Conservation (phyloP, 2,888 invertebrate genomes). For the Heteromyza rotundicornis region DNA sequence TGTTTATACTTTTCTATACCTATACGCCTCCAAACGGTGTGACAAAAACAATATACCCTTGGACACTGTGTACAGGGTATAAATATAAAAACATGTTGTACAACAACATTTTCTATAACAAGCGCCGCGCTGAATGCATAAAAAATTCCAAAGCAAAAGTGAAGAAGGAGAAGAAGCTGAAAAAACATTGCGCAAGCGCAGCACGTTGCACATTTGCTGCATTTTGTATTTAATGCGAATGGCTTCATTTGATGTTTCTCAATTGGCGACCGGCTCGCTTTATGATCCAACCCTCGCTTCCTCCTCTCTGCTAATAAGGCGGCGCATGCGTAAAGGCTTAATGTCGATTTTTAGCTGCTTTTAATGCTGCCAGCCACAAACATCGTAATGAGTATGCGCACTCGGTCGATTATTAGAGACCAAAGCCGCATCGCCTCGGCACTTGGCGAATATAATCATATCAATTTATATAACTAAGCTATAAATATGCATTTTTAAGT, state of each 20-base stretch:
- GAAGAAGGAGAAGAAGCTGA: not conserved
- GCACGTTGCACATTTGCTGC: not conserved
- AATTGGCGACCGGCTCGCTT: not conserved
- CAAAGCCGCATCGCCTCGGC: not conserved
- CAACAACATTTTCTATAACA: constrained; percentile 1
- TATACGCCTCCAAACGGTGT: no score
- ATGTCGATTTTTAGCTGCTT: not conserved
- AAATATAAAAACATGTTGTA: not conserved
- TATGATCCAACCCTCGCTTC: not conserved
- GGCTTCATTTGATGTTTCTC: not conserved
- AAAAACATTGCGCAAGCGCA: constrained; percentile 45
- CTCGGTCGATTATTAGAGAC: not conserved
- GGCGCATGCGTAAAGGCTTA: not conserved
- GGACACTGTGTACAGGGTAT: no score
- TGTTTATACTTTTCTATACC: no score
- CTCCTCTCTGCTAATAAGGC: not conserved
- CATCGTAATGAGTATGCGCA: not conserved
- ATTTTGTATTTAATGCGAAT: not conserved
- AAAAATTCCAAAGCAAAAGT: constrained; percentile 12
- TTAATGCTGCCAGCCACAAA: no score
- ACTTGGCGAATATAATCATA: not conserved
- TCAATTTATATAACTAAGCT: not conserved
- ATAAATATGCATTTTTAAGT: not conserved
- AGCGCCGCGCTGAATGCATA: constrained; percentile 36
- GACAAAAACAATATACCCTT: no score